Conservation (phyloP, 2,888 invertebrate species). For the Nomada flava region DNA sequence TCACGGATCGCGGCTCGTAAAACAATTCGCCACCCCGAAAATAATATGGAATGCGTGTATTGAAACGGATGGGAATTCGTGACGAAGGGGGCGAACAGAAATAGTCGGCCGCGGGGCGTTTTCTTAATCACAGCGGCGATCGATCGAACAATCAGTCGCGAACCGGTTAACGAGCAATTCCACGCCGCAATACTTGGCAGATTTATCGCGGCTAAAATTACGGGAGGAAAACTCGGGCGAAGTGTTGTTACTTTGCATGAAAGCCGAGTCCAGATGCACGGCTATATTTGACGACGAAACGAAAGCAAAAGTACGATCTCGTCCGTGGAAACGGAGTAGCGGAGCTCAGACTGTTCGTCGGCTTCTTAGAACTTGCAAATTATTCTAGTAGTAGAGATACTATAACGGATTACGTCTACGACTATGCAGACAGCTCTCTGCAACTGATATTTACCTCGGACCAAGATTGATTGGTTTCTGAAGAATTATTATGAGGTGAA, state of each 20-base stretch:
- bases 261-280: constrained; percentile 25
- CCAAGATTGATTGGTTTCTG: too few species aligned
- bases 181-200: constrained; percentile 45
- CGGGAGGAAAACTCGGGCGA: constrained; percentile 12
- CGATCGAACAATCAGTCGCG: constrained; percentile 38
- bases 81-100: constrained; percentile 16
- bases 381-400: neutral
- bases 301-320: constrained; percentile 18
- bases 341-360: neutral
- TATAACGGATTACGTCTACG: too few species aligned
- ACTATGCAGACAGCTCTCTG: too few species aligned
- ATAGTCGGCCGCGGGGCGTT: constrained; percentile 17
- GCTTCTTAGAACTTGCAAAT: neutral
- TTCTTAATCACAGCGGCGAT: constrained; percentile 50
- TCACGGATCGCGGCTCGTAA: constrained; percentile 46
- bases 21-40: constrained; percentile 39
- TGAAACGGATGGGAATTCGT: neutral
- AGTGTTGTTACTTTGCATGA: constrained; percentile 29
- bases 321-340: constrained; percentile 5
- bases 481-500: too few species aligned
- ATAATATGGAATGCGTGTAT: constrained; percentile 33
- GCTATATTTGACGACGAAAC: constrained; percentile 40
- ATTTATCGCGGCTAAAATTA: constrained; percentile 56
- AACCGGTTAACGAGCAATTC: constrained; percentile 15
- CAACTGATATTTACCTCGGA: too few species aligned